These are phyloP conservation scores for Saxidomus purpurata DNA, from an alignment of 1,140 invertebrate genomes.

Conservation along the genomic window DNA sequence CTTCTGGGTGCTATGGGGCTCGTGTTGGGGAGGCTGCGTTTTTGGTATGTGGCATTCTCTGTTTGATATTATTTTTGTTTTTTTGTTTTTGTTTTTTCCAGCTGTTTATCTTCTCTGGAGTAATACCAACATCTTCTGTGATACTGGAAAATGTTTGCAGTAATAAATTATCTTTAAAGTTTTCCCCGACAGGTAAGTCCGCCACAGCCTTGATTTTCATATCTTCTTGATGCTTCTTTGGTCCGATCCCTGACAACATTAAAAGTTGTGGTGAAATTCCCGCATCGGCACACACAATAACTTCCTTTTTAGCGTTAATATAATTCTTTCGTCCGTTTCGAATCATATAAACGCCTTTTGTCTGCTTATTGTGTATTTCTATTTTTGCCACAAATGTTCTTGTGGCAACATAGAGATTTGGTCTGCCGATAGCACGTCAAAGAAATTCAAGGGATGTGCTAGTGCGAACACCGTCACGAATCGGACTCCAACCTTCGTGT, in stretches of 20 bases:
- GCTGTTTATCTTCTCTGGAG: slow-evolving; percentile 14
- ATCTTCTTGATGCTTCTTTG: slow-evolving; percentile 81
- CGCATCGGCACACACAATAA: slow-evolving; percentile 90
- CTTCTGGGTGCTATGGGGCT: too few relatives aligned
- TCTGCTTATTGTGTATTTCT: not conserved
- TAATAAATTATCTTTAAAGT: slow-evolving; percentile 46
- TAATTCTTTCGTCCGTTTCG: slow-evolving; percentile 20
- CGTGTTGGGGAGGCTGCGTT: too few relatives aligned
- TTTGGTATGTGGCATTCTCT: too few relatives aligned
- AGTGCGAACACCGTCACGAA: slow-evolving; percentile 72
- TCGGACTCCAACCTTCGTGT: slow-evolving; percentile 53
- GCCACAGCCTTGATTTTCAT: slow-evolving; percentile 16
- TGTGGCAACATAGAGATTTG: slow-evolving; percentile 44
- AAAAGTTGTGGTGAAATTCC: slow-evolving; percentile 95
- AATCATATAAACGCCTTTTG: slow-evolving; percentile 22
- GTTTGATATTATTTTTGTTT: too few relatives aligned
- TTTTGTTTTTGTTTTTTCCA: too few relatives aligned
- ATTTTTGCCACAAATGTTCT: slow-evolving; percentile 36
- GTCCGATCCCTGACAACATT: slow-evolving; percentile 96
- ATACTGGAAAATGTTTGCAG: not conserved
- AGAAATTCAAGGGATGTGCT: slow-evolving; percentile 78
- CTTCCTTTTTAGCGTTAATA: slow-evolving; percentile 48
- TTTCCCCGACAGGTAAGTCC: slow-evolving; percentile 54
- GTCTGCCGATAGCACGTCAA: slow-evolving; percentile 62
- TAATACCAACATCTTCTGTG: slow-evolving; percentile 33